phyloP scores from a whole-genome alignment of 2,888 invertebrate genomes.

The Netelia inedita region DNA sequence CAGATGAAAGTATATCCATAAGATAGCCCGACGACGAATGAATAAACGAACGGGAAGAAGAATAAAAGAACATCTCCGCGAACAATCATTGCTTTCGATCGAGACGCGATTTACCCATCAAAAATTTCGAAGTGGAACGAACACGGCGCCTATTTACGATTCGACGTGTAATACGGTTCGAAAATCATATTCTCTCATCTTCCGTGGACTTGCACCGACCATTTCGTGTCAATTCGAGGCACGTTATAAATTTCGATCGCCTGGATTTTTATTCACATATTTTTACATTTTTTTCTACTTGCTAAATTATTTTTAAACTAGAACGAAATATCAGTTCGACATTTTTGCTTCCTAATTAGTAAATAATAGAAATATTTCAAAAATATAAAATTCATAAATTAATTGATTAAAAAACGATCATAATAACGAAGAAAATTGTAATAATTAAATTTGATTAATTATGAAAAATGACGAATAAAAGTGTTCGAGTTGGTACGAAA shows the following conservation, averaged over 20 bases:
- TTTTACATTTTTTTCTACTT: no score
- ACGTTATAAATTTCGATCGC: background rate
- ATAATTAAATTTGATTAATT: background rate
- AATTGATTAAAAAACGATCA: no score
- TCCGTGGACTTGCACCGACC: no score
- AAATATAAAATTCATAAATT: no score
- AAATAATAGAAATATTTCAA: no score
- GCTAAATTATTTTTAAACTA: no score
- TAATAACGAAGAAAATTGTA: no score
- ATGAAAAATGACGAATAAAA: background rate
- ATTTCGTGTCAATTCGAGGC: background rate
- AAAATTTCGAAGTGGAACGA: conserved; percentile 54
- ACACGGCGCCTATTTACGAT: background rate
- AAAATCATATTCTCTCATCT: background rate
- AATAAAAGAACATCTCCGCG: conserved; percentile 47
- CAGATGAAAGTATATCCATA: conserved; percentile 45
- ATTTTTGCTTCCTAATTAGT: no score
- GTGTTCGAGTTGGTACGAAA: background rate
- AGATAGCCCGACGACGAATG: conserved; percentile 26
- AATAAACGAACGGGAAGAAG: background rate
- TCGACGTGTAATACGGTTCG: background rate
- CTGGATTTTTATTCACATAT: background rate
- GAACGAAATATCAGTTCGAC: no score
- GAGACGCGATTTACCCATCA: conserved; percentile 46
- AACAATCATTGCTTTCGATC: conserved; percentile 58